phyloP scores from a whole-genome alignment of 2,888 invertebrate genomes.

The Nasonia oneida region DNA sequence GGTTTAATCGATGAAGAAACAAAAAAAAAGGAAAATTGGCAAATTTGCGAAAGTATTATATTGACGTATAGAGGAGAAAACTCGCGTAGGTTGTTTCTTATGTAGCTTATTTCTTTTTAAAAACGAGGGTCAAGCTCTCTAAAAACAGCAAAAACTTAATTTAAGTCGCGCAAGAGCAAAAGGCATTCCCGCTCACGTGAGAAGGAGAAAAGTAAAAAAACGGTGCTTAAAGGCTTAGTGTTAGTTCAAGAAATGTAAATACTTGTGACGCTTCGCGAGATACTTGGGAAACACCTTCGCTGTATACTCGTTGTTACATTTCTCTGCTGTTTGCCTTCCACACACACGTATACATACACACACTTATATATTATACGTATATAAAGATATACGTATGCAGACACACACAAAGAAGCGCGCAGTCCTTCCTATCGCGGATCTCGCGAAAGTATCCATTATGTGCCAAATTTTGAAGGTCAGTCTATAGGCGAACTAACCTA shows the following conservation, averaged over 20 bases:
- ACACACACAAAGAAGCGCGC: slow-evolving; percentile 55
- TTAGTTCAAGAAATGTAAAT: slow-evolving; percentile 59
- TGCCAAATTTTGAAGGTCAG: slow-evolving; percentile 72
- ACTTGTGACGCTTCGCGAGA: slow-evolving; percentile 51
- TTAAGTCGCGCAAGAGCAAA: slow-evolving; percentile 61
- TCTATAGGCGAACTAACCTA: slow-evolving; percentile 66
- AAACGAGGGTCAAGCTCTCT: slow-evolving; percentile 56
- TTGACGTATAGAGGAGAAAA: slow-evolving; percentile 27
- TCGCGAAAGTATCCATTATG: slow-evolving; percentile 67
- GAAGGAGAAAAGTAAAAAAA: slow-evolving; percentile 21
- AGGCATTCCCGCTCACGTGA: slow-evolving; percentile 64
- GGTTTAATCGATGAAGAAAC: not conserved
- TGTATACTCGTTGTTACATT: slow-evolving; percentile 49
- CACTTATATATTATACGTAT: not conserved
- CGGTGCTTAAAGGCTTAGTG: slow-evolving; percentile 64
- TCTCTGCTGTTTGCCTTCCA: slow-evolving; percentile 57
- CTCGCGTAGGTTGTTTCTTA: slow-evolving; percentile 54
- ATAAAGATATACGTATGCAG: not conserved
- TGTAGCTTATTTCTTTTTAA: slow-evolving; percentile 48
- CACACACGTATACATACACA: slow-evolving; percentile 24
- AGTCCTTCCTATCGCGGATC: slow-evolving; percentile 64
- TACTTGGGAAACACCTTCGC: slow-evolving; percentile 8
- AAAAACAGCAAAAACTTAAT: slow-evolving; percentile 26
- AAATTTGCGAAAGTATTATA: slow-evolving; percentile 59
- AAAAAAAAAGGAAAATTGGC: slow-evolving; percentile 28